Base-by-base conservation (phyloP, 2,797 vertebrate species). In the Poeciliopsis paucimaculata region DNA sequence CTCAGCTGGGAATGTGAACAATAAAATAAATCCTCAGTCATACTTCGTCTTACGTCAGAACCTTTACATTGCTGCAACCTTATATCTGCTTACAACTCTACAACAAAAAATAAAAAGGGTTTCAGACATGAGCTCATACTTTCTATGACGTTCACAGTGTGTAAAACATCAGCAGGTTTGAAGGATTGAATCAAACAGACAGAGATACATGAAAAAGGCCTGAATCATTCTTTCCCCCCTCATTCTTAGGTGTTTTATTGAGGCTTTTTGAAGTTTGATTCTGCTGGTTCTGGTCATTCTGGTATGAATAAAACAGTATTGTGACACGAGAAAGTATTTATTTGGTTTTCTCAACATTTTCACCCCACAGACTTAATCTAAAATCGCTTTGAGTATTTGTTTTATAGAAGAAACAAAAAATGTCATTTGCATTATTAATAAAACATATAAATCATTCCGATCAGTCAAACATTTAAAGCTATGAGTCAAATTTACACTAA, bases 41-140 rank as follows among this genome's bases (percentile, higher is more conserved):
- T 45, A 20, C 8, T 13, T 47, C 18, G 9, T 60, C 26, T 20
- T 39, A 64, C 16, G 1, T 36, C 60, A 64, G 2, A 15, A 36
- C 12, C 36, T 53, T 31, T 73, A 2, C 0, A 18, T 31, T 20
- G 34, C 46, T 79, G 74, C 31, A 76, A 26, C 79, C 73, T 18
- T 57, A 77, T 12, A 70, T 39, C 46, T 16, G 23, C 34, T 76
- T 72, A 12, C 51, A 53, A 82, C 53, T 57, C 45, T 6, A 43
- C 28, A 36, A 41, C n/a, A 34, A 75, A 34, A 11, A 55, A 68
- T 12, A 76, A 39, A 77, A 76, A 55, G 23, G 16, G 26, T 57
- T n/a, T 75, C 23, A 34, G 26, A 71, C 41, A 41, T 8, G 39
- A 41, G 39, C 1, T 41, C 7, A 41, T 41, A 8, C 39, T 41